These are phyloP conservation scores for Penaeus monodon DNA, from an alignment of 2,888 invertebrate species.

Conservation along the genomic window DNA sequence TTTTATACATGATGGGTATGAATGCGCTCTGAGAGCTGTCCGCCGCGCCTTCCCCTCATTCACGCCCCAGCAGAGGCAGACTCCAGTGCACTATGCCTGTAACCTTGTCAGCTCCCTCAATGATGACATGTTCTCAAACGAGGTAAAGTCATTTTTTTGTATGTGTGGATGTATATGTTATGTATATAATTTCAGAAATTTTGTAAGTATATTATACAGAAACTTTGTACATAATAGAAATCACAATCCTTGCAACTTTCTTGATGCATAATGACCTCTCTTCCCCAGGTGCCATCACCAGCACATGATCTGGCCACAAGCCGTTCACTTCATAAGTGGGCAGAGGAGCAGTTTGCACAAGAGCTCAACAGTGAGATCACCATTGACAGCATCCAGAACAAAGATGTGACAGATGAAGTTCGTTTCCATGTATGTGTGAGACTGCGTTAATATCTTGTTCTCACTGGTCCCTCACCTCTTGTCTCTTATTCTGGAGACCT, in stretches of 20 bases:
- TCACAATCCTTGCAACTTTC: no score
- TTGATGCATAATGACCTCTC: no score
- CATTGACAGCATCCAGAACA: conserved; percentile 50
- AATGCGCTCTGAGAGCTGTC: conserved; percentile 36
- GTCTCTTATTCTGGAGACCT: no score
- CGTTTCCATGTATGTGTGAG: conserved; percentile 36
- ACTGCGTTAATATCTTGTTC: no score
- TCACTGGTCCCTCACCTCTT: no score
- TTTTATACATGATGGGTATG: conserved; percentile 8
- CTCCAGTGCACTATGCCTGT: conserved; percentile 30
- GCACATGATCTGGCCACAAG: conserved; percentile 26
- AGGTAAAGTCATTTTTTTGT: conserved; percentile 6
- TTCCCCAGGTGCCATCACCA: conserved; percentile 43
- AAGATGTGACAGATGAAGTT: conserved; percentile 21
- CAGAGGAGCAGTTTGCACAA: conserved; percentile 53
- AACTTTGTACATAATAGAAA: no score
- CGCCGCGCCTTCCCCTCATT: conserved; percentile 38
- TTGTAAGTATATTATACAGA: no score
- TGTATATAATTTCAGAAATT: no score
- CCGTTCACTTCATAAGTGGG: conserved; percentile 20
- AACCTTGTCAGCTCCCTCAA: conserved; percentile 47
- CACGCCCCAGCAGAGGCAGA: neutral
- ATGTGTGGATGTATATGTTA: no score
- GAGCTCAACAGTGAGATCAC: conserved; percentile 45
- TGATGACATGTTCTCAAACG: conserved; percentile 14